Base-by-base conservation (phyloP, 2,888 invertebrate species). In the Drosophila siamana region DNA sequence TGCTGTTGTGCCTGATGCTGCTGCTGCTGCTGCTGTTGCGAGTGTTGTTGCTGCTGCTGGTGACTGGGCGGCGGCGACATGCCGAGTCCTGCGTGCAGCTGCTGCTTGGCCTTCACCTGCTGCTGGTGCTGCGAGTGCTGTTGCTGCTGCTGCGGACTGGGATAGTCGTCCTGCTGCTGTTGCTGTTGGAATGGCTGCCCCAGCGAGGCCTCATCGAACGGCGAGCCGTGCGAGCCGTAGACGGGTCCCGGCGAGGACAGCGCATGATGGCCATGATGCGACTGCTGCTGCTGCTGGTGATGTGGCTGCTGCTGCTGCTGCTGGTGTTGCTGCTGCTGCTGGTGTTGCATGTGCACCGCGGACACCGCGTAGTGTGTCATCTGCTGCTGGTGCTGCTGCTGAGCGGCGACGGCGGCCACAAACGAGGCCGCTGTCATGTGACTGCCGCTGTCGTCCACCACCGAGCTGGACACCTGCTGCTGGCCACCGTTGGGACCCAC, bases 31-130 rank as follows among this genome's bases (percentile, higher is more conserved):
- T 86, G 86, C 56, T 89, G 84, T 36, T 46, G 44, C 15, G 44
- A 24, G 1, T 44, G 44, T 16, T 71, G 70, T 9, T 97, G 94
- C 92, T 97, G 97, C 91, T 97, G 96, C 95, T 63, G 90, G 30
- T 91, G 95, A 95, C 47, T 94, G 93, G 87, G 91, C 11, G 91
- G 92, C 11, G 91, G 91, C 5, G 74, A 94, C 93, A 94, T 90
- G 16, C 92, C 93, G 83, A 94, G 91, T 0, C 90, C 64, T 2
- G 93, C 92, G 68, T 83, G 89, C 51, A 89, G 77, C 36, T 89
- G 77, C 36, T 89, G 89, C 91, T 93, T 92, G 90, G 93, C 86
- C 26, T 78, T 85, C 13, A 84, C 90, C 62, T 90, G 80, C 90
- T 92, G 84, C 91, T 92, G 88, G 43, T 67, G 85, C 40, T 89